Conservation (phyloP, 1,140 invertebrate genomes). For the Amyelois transitella region DNA sequence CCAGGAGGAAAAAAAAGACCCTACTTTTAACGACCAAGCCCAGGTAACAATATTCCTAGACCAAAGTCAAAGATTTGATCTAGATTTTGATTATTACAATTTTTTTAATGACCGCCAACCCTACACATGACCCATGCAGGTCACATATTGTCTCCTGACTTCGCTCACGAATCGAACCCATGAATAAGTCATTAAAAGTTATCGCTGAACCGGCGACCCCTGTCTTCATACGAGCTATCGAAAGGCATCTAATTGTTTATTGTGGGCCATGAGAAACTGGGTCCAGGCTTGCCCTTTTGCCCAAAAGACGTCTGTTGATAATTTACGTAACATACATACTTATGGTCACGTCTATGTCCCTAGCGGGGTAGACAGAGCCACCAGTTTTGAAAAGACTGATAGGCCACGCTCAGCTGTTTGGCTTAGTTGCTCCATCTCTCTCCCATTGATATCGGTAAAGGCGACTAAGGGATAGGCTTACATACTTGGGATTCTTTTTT, state of each 20-base stretch:
- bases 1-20: too few species aligned
- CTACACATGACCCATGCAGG: neutral
- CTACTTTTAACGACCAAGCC: too few species aligned
- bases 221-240: slow-evolving; percentile 11
- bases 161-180: slow-evolving; percentile 14
- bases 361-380: too few species aligned
- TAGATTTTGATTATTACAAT: neutral
- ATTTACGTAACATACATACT: too few species aligned
- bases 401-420: too few species aligned
- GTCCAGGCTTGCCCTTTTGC: neutral
- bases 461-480: too few species aligned
- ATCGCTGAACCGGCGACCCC: slow-evolving; percentile 34
- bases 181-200: slow-evolving; percentile 49
- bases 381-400: too few species aligned
- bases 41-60: neutral
- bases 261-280: neutral
- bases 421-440: too few species aligned
- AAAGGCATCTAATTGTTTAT: neutral
- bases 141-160: neutral
- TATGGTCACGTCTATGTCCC: too few species aligned
- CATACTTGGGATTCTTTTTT: too few species aligned
- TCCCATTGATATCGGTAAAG: too few species aligned
- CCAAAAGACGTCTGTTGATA: too few species aligned
- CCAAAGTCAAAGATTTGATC: neutral
- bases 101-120: neutral